These are phyloP conservation scores for Melangyna quadrimaculata DNA, from an alignment of 2,888 invertebrate genomes.

Conservation along the genomic window DNA sequence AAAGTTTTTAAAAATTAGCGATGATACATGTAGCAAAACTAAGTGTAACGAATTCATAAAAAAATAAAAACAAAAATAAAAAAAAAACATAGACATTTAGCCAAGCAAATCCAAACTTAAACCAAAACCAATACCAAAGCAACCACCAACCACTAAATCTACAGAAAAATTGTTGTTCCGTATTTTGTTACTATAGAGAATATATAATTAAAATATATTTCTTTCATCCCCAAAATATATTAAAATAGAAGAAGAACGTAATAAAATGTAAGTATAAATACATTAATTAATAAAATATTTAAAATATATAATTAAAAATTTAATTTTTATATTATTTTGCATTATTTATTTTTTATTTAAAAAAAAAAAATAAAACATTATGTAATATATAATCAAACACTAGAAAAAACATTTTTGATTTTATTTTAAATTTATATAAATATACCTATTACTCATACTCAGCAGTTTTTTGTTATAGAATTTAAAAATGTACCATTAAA, in stretches of 20 bases:
- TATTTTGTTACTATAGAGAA: slow-evolving; percentile 56
- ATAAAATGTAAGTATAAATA: slow-evolving; percentile 79
- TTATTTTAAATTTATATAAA: slow-evolving; percentile 1
- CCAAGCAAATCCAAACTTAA: slow-evolving; percentile 39
- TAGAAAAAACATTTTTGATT: neutral
- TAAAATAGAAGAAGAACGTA: slow-evolving; percentile 78
- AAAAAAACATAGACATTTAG: slow-evolving; percentile 44
- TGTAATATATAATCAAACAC: slow-evolving; percentile 2
- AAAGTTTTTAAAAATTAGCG: slow-evolving; percentile 31
- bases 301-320: slow-evolving; percentile 74
- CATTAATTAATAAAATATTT: slow-evolving; percentile 55
- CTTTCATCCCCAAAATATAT: slow-evolving; percentile 62
- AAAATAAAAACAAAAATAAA: neutral
- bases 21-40: slow-evolving; percentile 51
- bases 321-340: slow-evolving; percentile 68
- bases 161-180: slow-evolving; percentile 60
- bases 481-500: slow-evolving; percentile 1
- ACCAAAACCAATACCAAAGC: slow-evolving; percentile 35
- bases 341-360: neutral
- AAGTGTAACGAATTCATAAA: slow-evolving; percentile 24
- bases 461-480: slow-evolving; percentile 14
- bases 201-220: slow-evolving; percentile 55
- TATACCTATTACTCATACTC: neutral
- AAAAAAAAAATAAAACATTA: neutral
- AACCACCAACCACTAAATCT: slow-evolving; percentile 52